These are phyloP conservation scores for Ophion costatus DNA, from an alignment of 2,888 invertebrate species.

Conservation along the genomic window DNA sequence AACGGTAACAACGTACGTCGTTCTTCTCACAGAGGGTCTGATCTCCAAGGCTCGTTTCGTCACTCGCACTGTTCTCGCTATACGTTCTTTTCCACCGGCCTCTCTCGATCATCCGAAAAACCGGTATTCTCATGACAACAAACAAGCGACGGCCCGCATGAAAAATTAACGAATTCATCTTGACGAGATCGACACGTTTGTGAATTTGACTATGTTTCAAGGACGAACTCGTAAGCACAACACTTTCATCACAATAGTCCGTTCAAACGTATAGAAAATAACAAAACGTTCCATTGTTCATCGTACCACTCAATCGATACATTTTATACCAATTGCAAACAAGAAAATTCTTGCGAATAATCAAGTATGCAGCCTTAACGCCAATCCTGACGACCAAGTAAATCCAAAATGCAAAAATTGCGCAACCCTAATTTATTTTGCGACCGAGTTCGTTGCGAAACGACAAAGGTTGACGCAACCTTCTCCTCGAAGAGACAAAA, in stretches of 20 bases:
- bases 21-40: no score
- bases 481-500: not conserved
- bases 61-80: not conserved
- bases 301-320: not conserved
- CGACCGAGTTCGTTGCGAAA: not conserved
- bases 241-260: not conserved
- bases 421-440: not conserved
- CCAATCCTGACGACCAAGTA: not conserved
- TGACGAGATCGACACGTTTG: slow-evolving; percentile 1
- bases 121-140: not conserved
- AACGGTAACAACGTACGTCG: no score
- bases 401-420: not conserved
- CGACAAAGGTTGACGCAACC: not conserved
- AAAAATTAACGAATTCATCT: not conserved
- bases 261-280: not conserved
- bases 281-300: not conserved
- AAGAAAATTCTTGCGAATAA: not conserved
- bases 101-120: not conserved
- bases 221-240: slow-evolving; percentile 27
- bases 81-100: not conserved
- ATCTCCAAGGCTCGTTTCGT: not conserved
- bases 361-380: no score
- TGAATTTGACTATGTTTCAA: slow-evolving; percentile 18
- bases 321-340: not conserved
- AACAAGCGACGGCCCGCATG: not conserved